These are phyloP conservation scores for Pomacea canaliculata DNA, from an alignment of 2,888 invertebrate genomes.

Conservation along the genomic window DNA sequence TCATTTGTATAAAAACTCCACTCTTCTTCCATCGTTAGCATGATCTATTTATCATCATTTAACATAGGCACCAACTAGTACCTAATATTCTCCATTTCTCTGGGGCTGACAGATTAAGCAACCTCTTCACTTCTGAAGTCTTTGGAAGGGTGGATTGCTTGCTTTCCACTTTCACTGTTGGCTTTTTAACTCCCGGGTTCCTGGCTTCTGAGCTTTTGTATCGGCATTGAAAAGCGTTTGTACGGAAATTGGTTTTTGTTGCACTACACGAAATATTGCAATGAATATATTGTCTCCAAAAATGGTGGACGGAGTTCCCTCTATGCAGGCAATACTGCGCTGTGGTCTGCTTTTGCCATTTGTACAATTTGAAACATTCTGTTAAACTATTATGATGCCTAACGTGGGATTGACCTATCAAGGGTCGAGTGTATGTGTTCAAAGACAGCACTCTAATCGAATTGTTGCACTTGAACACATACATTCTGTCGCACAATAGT, in stretches of 20 bases:
- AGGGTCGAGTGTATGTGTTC: too few species aligned
- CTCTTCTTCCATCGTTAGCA: too few species aligned
- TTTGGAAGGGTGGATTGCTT: slow-evolving; percentile 27
- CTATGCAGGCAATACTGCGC: too few species aligned
- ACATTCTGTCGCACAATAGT: too few species aligned
- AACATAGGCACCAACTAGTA: slow-evolving; percentile 10
- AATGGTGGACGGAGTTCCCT: background rate
- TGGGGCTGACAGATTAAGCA: slow-evolving; percentile 49
- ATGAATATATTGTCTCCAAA: slow-evolving; percentile 9
- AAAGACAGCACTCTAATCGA: too few species aligned
- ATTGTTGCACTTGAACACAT: too few species aligned
- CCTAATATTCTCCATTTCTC: slow-evolving; percentile 59
- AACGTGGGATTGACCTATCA: too few species aligned
- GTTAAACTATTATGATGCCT: too few species aligned
- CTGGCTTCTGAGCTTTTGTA: background rate
- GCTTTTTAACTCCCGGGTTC: background rate
- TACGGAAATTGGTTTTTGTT: background rate
- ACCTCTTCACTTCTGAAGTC: slow-evolving; percentile 42
- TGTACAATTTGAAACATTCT: too few species aligned
- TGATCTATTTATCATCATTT: too few species aligned
- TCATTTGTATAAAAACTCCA: too few species aligned
- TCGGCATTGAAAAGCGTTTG: slow-evolving; percentile 10
- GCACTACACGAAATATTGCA: background rate
- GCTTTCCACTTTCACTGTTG: background rate
- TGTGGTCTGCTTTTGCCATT: too few species aligned